Conservation (phyloP, 2,888 invertebrate species). For the Arge pagana region DNA sequence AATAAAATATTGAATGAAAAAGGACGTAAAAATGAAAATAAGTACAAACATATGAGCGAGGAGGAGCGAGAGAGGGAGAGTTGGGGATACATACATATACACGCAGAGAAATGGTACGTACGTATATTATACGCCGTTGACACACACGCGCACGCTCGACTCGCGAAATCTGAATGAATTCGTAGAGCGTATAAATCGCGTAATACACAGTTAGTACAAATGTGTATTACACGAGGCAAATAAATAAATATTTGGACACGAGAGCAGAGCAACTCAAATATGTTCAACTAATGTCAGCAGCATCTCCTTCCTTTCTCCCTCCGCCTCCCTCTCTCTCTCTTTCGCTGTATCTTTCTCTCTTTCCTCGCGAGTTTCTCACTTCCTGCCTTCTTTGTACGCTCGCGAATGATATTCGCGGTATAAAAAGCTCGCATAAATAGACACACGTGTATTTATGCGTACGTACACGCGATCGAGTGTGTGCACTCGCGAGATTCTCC, state of each 20-base stretch:
- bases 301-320: slow-evolving; percentile 34
- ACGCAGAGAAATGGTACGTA: too few species aligned
- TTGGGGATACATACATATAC: slow-evolving; percentile 1
- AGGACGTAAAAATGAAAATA: too few species aligned
- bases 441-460: too few species aligned
- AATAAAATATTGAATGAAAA: too few species aligned
- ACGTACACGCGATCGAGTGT: too few species aligned
- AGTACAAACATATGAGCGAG: too few species aligned
- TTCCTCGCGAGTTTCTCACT: neutral
- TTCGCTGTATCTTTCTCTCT: slow-evolving; percentile 24
- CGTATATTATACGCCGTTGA: slow-evolving; percentile 29
- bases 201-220: slow-evolving; percentile 32
- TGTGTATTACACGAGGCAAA: slow-evolving; percentile 50
- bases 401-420: too few species aligned
- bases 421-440: too few species aligned
- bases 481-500: too few species aligned
- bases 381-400: slow-evolving; percentile 15
- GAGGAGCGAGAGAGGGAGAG: too few species aligned
- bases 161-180: slow-evolving; percentile 17
- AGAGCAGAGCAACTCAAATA: slow-evolving; percentile 52
- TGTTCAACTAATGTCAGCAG: slow-evolving; percentile 50
- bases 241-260: slow-evolving; percentile 55
- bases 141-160: slow-evolving; percentile 30
- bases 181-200: slow-evolving; percentile 7
- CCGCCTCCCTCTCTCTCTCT: slow-evolving; percentile 30